Conservation (phyloP, 2,797 vertebrate genomes). For the Ptychobarbus kaznakovi region DNA sequence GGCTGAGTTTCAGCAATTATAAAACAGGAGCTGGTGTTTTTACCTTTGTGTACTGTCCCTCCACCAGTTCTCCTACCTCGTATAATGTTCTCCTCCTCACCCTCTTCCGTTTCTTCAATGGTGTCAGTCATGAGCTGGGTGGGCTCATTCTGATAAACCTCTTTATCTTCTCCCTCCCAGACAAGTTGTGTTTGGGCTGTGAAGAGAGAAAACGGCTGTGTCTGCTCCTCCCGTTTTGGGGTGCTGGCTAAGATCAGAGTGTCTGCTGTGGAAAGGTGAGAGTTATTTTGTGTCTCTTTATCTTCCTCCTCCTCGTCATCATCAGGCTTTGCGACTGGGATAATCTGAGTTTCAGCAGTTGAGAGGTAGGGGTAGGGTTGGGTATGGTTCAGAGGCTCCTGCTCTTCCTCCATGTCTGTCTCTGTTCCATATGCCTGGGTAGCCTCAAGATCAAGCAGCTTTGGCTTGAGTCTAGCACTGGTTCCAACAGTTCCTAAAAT, state of each 20-base stretch:
- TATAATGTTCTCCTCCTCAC: background rate
- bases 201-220: slow-evolving; percentile 30
- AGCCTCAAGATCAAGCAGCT: slow-evolving; percentile 64
- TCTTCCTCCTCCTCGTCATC: background rate
- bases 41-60: slow-evolving; percentile 13
- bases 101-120: background rate
- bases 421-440: slow-evolving; percentile 72
- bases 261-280: slow-evolving; percentile 62
- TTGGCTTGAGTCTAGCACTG: slow-evolving; percentile 34
- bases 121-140: background rate
- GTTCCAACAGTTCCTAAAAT: slow-evolving; percentile 18
- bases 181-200: slow-evolving; percentile 24
- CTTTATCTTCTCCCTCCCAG: slow-evolving; percentile 38
- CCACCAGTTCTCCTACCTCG: background rate
- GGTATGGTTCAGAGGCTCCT: slow-evolving; percentile 12
- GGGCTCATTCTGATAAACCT: slow-evolving; percentile 25
- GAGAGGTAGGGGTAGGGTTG: slow-evolving; percentile 13
- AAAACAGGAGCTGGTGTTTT: slow-evolving; percentile 31
- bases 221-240: slow-evolving; percentile 50
- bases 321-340: slow-evolving; percentile 6
- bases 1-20: slow-evolving; percentile 67
- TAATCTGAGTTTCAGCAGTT: slow-evolving; percentile 61
- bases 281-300: slow-evolving; percentile 34
- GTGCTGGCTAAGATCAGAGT: slow-evolving; percentile 59
- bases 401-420: slow-evolving; percentile 50